Percentiles rank a stretch among this genome's conserved stretches.
Conservation (phyloP, 2,888 invertebrate species). For the Cephalotes varians region DNA sequence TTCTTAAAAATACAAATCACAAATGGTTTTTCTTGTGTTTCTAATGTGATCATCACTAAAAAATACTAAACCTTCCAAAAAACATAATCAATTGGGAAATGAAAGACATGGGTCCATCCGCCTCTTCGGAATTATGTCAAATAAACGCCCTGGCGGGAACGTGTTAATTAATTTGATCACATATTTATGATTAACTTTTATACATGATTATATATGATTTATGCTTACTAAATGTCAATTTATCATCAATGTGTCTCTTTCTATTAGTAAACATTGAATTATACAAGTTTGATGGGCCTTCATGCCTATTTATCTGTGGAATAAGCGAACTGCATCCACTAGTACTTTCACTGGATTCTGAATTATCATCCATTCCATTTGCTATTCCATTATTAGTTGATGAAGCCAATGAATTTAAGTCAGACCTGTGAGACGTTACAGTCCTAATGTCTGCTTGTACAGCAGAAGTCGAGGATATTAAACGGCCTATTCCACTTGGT, state of each 20-base stretch:
- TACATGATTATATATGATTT: background rate
- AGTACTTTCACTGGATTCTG: constrained; percentile 88
- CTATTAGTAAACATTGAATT: constrained; percentile 76
- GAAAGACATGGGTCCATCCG: no score
- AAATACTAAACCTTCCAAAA: no score
- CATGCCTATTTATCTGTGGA: constrained; percentile 85
- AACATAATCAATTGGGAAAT: no score
- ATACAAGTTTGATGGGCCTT: constrained; percentile 77
- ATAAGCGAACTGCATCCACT: constrained; percentile 88
- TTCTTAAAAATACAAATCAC: no score
- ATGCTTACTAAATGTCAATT: constrained; percentile 80
- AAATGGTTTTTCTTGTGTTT: no score
- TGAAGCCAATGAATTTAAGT: constrained; percentile 76
- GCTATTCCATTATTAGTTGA: constrained; percentile 78
- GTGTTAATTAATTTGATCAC: background rate
- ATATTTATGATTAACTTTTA: constrained; percentile 10
- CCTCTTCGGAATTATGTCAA: no score
- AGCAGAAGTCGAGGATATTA: constrained; percentile 84
- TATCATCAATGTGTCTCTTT: constrained; percentile 80
- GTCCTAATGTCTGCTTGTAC: constrained; percentile 73
- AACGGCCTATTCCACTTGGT: constrained; percentile 77
- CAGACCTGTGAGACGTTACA: constrained; percentile 72
- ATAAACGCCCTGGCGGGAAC: no score
- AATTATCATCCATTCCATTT: constrained; percentile 86
- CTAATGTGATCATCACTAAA: no score